Evolutionary conservation across 2,113 vertebrate genomes (phyloP).

Genomic region (Eulemur macaco): DNA sequence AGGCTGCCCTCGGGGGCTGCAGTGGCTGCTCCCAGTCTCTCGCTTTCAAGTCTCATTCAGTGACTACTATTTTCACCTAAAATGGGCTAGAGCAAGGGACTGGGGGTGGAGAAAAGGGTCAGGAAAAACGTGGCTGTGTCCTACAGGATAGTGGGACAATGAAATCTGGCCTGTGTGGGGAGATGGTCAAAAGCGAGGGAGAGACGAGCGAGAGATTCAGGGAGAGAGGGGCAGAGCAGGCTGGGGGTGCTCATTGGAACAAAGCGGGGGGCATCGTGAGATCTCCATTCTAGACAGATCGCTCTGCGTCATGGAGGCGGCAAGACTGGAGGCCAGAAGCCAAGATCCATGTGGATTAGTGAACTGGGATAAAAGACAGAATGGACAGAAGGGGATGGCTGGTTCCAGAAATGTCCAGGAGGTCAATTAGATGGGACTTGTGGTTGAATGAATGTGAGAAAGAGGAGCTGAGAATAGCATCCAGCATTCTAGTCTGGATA

Average conservation of each 20-base stretch:
- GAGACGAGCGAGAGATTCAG: not conserved
- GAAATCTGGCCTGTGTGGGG: not conserved
- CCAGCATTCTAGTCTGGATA: not conserved
- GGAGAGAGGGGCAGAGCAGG: no score
- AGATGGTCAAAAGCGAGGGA: not conserved
- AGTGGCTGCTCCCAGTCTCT: not conserved
- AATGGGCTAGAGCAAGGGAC: not conserved
- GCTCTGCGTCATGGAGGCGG: not conserved
- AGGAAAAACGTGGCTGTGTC: not conserved
- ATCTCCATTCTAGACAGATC: not conserved
- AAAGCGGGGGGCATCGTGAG: no score
- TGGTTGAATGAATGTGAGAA: not conserved
- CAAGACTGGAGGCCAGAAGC: not conserved
- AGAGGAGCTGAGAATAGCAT: not conserved
- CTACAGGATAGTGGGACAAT: not conserved
- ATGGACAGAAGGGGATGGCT: not conserved
- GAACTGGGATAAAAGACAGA: not conserved
- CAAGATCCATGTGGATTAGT: not conserved
- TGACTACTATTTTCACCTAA: not conserved
- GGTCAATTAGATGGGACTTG: not conserved
- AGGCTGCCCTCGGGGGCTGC: not conserved
- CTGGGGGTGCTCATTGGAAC: fast-evolving
- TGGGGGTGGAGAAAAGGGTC: no score
- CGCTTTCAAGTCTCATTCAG: not conserved
- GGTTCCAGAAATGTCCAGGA: not conserved